Evolutionary conservation across 2,888 invertebrate genomes (phyloP), one percentile per base, ranked within the genome.

Genomic region (Vanessa cardui): DNA sequence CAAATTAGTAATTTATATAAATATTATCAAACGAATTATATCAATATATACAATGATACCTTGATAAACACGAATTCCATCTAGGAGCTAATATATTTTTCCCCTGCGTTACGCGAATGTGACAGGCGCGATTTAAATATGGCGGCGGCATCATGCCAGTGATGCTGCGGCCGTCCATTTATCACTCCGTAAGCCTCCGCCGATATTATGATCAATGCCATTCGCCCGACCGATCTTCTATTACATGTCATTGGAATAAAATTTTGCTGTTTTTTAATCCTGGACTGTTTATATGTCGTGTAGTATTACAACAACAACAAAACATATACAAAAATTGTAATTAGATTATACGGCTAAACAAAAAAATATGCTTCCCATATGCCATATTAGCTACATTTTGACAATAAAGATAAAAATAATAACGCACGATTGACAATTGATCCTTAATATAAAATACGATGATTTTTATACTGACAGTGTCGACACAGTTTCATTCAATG

Each of bases 141-240:
- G 90, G 90, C 87, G 89, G 78, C 87, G 84, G 84, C 84, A 81
- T 88, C 90, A 88, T 87, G 82, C 83, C 85, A 80, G 81, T 88
- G 88, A 86, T 84, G 88, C 81, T 83, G 88, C 82, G 88, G 84
- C 85, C 87, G 84, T 80, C 87, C 92, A 92, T 92, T 91, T 92
- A 92, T 92, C 92, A 92, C 88, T 84, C 84, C 79, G 85, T 91
- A 91, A 92, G 91, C 92, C 91, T 89, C 88, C 88, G 90, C 85
- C 91, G 90, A 92, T 92, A 92, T 92, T 91, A 90, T 92, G 92
- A 92, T 91, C 92, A 92, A 91, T 92, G 92, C 89, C 87, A 87
- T 85, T 89, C 88, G 85, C 87, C 83, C 81, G 83, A 83, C 81
- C 76, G 73, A 65, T 75, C 73, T 18, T 77, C 72, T 74, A 85